Conservation (phyloP, 2,888 invertebrate genomes). For the Drosophila neonasuta region DNA sequence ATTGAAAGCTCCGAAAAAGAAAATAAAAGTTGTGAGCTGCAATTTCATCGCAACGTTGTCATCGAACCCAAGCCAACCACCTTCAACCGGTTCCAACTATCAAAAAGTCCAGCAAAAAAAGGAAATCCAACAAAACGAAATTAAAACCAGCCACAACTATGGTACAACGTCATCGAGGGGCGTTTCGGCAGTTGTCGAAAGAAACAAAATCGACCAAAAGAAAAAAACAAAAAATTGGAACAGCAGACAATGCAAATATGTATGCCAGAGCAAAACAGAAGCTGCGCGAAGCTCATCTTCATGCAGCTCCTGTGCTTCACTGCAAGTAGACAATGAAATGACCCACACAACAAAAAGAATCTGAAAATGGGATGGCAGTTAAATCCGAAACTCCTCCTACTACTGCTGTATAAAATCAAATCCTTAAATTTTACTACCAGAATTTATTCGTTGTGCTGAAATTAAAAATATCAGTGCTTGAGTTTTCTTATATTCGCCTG, state of each 20-base stretch:
- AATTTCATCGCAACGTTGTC: slow-evolving; percentile 55
- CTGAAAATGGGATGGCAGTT: neutral
- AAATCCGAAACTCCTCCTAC: neutral
- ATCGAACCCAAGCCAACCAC: slow-evolving; percentile 31
- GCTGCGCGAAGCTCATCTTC: slow-evolving; percentile 34
- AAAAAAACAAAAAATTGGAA: neutral
- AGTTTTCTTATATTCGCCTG: neutral
- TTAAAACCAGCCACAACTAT: slow-evolving; percentile 56
- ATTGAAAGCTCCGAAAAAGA: slow-evolving; percentile 50
- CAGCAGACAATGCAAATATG: slow-evolving; percentile 57
- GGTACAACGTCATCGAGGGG: slow-evolving; percentile 12
- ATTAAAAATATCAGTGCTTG: neutral
- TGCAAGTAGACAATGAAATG: slow-evolving; percentile 56
- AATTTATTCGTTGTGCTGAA: neutral
- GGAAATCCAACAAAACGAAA: slow-evolving; percentile 51
- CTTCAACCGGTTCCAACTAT: neutral
- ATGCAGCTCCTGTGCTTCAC: slow-evolving; percentile 41
- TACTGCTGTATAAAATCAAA: neutral
- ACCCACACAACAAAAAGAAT: slow-evolving; percentile 33
- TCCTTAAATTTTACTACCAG: neutral
- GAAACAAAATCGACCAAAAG: slow-evolving; percentile 16
- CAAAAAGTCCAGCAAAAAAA: slow-evolving; percentile 7
- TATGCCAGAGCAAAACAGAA: slow-evolving; percentile 55
- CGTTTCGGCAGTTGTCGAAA: slow-evolving; percentile 25
- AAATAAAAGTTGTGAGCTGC: slow-evolving; percentile 23